These are phyloP conservation scores for Rhabdophis nuchalis DNA, from an alignment of 2,797 vertebrate species.

Conservation along the genomic window DNA sequence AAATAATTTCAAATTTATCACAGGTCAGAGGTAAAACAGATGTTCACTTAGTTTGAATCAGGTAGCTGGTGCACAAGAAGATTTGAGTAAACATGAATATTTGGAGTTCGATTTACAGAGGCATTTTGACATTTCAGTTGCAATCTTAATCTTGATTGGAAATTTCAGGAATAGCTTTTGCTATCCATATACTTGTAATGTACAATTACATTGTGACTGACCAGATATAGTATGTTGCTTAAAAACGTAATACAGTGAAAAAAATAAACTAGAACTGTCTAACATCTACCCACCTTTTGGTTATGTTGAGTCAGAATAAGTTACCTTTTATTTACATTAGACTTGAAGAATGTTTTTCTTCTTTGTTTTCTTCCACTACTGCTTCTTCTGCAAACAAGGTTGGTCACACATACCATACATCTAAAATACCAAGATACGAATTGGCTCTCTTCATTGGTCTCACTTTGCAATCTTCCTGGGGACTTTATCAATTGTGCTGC, in stretches of 20 bases:
- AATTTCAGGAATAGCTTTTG: neutral
- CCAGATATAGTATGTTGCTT: neutral
- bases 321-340: neutral
- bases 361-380: neutral
- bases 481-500: neutral
- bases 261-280: neutral
- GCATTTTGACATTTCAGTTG: neutral
- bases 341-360: accelerated
- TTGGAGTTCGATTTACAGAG: neutral
- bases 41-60: neutral
- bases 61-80: neutral
- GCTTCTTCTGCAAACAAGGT: neutral
- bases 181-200: neutral
- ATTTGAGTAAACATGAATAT: neutral
- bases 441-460: accelerated
- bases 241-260: neutral
- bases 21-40: neutral
- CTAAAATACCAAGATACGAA: accelerated
- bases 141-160: neutral
- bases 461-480: neutral
- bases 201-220: neutral
- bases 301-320: neutral
- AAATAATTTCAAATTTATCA: neutral
- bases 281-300: constrained; percentile 3
- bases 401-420: neutral